These are phyloP conservation scores for Drosophila sturtevanti DNA, from an alignment of 1,140 invertebrate species.

Conservation along the genomic window DNA sequence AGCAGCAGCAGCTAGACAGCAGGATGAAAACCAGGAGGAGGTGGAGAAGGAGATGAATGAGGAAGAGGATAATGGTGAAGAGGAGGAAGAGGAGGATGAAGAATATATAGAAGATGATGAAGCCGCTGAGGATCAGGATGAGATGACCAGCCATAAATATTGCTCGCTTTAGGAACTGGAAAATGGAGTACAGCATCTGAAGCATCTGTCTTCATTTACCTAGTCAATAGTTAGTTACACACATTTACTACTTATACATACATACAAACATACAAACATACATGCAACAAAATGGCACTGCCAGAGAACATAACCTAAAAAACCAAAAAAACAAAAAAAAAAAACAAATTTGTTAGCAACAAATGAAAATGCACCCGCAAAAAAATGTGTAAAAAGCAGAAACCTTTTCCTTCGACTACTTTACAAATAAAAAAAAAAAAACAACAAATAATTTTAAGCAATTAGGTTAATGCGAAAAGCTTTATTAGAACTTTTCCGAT, in stretches of 20 bases:
- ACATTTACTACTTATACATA: constrained; percentile 4
- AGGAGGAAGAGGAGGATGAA: constrained; percentile 29
- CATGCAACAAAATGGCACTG: constrained; percentile 39
- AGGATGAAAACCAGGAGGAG: constrained; percentile 31
- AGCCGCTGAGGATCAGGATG: constrained; percentile 8
- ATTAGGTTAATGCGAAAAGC: constrained; percentile 37
- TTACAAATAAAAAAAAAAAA: neutral
- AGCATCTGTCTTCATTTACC: constrained; percentile 2
- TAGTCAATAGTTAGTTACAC: neutral
- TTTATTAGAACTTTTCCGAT: constrained; percentile 60
- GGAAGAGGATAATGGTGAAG: constrained; percentile 14
- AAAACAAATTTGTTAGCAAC: neutral
- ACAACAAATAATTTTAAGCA: neutral
- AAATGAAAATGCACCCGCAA: neutral
- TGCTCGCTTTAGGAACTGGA: constrained; percentile 56
- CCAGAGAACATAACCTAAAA: constrained; percentile 34
- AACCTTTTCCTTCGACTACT: neutral
- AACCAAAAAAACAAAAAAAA: neutral
- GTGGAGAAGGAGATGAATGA: constrained; percentile 11
- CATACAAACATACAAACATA: constrained; percentile 9
- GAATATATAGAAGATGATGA: constrained; percentile 19
- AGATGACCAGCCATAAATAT: constrained; percentile 47
- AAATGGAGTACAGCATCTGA: neutral
- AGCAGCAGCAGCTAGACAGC: constrained; percentile 74
- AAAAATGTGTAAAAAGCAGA: neutral